Base-by-base conservation (phyloP, 1,140 invertebrate genomes). In the Rhagoletis pomonella region DNA sequence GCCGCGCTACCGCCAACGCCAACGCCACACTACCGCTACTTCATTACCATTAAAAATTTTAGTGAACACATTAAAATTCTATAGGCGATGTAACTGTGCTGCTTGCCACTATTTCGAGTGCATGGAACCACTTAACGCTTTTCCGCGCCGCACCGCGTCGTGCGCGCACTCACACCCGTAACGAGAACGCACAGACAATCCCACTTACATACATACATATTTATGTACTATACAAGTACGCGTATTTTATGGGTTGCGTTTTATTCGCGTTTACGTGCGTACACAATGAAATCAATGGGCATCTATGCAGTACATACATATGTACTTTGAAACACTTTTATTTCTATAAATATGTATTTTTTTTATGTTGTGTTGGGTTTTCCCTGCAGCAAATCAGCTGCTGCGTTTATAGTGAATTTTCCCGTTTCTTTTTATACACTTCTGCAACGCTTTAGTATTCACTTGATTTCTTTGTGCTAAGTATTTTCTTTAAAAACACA, bases 341-440 rank as follows among this genome's bases (percentile, higher is more conserved):
- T 81, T 81, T 81, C 73, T 81, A 81, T 55, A 81, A 81, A 81
- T 81, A 81, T 81, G 50, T 81, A 55, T 81, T 81, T 81, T 69
- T 42, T 44, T 55, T 50, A 29, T 29, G 29, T 29, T 29, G 29
- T 29, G 29, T 29, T 29, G 29, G 47, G 7, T 58, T 81, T 81
- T 55, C 17, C 73, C 10, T 81, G 44, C 73, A 81, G 47, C 47
- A 12, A 81, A 55, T 55, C 73, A 55, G 73, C 73, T 77, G 44
- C 69, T 44, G 67, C 67, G 42, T 73, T 81, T 55, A 55, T 55
- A 58, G 47, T 0, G 42, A 19, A n/a, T 29, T 62, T 62, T 81
- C 19, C 17, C 44, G 29, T 29, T 55, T 77, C 14, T 14, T 50
- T 50, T 81, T 55, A 47, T 4, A 81, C 47, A 14, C 19, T 81